These are phyloP conservation scores for Aspidoscelis tigris DNA, from an alignment of 2,113 vertebrate species.

Conservation along the genomic window DNA sequence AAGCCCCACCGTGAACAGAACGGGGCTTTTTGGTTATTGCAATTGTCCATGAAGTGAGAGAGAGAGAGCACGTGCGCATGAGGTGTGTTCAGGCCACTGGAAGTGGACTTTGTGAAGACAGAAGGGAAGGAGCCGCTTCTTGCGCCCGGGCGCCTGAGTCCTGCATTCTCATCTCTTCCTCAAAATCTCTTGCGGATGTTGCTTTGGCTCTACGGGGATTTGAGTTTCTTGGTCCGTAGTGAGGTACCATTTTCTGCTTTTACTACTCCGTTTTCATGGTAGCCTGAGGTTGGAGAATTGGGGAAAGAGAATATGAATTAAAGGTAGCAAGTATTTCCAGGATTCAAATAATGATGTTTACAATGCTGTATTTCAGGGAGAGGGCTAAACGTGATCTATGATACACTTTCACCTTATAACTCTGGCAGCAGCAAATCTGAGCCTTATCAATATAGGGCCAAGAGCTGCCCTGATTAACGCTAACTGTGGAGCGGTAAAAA, in stretches of 20 bases:
- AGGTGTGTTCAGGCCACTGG: slow-evolving; percentile 35
- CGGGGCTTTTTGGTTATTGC: slow-evolving; percentile 79
- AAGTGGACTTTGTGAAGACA: neutral
- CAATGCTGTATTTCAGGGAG: neutral
- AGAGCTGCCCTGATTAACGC: no score
- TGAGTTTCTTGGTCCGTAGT: slow-evolving; percentile 93
- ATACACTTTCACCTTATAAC: no score
- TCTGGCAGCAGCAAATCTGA: neutral
- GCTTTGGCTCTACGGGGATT: slow-evolving; percentile 83
- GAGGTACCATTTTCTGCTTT: slow-evolving; percentile 94
- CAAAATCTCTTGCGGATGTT: slow-evolving; percentile 50
- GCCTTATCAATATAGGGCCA: neutral
- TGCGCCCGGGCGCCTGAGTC: slow-evolving; percentile 33
- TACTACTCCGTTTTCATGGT: slow-evolving; percentile 92
- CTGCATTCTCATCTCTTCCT: slow-evolving; percentile 19
- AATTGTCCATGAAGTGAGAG: slow-evolving; percentile 48
- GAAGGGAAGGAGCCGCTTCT: slow-evolving; percentile 33
- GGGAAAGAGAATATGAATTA: neutral
- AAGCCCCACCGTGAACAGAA: neutral
- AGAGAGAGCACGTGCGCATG: slow-evolving; percentile 48
- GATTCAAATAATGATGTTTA: neutral
- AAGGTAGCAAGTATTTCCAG: neutral
- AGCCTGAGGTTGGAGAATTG: slow-evolving; percentile 72
- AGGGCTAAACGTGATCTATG: neutral
- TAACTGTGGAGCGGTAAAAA: no score